Conservation (phyloP, 2,888 invertebrate genomes). For the Dione juno region DNA sequence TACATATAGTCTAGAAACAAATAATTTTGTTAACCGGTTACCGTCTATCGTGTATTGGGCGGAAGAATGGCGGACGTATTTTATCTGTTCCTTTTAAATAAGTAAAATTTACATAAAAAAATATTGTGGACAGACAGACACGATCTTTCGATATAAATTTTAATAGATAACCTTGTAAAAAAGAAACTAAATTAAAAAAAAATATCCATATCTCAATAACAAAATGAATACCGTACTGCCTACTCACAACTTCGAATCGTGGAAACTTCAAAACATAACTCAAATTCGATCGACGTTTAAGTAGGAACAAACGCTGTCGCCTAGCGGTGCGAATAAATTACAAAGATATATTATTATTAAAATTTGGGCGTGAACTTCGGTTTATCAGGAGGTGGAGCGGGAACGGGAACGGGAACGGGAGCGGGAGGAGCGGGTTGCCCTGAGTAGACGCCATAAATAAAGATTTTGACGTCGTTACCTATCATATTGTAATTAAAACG, state of each 20-base stretch:
- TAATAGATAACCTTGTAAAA: too few relatives aligned
- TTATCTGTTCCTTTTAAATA: too few relatives aligned
- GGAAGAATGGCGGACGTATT: too few relatives aligned
- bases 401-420: not conserved
- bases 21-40: too few relatives aligned
- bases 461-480: conserved; percentile 41
- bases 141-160: too few relatives aligned
- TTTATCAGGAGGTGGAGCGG: conserved; percentile 37
- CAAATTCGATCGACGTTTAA: conserved; percentile 54
- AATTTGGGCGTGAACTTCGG: conserved; percentile 74
- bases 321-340: conserved; percentile 77
- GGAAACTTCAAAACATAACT: conserved; percentile 46
- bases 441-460: conserved; percentile 43
- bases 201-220: not conserved
- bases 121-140: too few relatives aligned
- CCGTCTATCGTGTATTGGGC: too few relatives aligned
- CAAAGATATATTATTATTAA: conserved; percentile 83
- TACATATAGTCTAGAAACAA: too few relatives aligned
- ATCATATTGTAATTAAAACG: conserved; percentile 31
- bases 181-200: too few relatives aligned
- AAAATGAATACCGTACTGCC: not conserved
- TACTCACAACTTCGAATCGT: conserved; percentile 14
- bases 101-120: too few relatives aligned
- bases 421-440: conserved; percentile 41
- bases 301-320: conserved; percentile 62